phyloP scores from a whole-genome alignment of 2,888 invertebrate species.

The Drosophila pullipes region DNA sequence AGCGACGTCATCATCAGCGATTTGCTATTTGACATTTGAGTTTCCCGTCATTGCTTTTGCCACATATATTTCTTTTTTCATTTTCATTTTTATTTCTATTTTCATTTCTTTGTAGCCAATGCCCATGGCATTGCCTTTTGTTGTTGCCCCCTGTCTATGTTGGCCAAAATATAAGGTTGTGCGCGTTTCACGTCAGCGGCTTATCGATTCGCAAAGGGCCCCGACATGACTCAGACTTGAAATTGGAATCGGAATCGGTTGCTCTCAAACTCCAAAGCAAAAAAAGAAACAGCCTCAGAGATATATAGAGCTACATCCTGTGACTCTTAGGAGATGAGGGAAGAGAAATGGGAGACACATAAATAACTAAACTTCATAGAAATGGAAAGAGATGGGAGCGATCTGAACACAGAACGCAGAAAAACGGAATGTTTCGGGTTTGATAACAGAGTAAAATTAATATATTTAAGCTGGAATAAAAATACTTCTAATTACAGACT shows the following conservation, averaged over 20 bases:
- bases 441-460: background rate
- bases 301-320: background rate
- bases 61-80: constrained; percentile 13
- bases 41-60: constrained; percentile 47
- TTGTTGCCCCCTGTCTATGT: constrained; percentile 22
- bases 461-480: background rate
- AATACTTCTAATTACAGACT: background rate
- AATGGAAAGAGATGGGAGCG: background rate
- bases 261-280: constrained; percentile 21
- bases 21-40: constrained; percentile 79
- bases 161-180: constrained; percentile 35
- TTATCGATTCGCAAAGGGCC: constrained; percentile 70
- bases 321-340: background rate
- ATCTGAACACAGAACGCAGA: background rate
- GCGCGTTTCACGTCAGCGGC: constrained; percentile 62
- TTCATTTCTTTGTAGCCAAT: constrained; percentile 41
- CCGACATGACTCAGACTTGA: constrained; percentile 68
- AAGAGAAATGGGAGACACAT: background rate
- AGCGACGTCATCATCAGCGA: constrained; percentile 68
- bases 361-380: background rate
- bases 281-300: background rate
- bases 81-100: constrained; percentile 21
- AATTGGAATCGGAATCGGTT: constrained; percentile 56
- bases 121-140: constrained; percentile 19
- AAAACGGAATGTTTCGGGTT: background rate